These are phyloP conservation scores for Latrodectus geometricus DNA, from an alignment of 1,140 invertebrate species.

Conservation along the genomic window DNA sequence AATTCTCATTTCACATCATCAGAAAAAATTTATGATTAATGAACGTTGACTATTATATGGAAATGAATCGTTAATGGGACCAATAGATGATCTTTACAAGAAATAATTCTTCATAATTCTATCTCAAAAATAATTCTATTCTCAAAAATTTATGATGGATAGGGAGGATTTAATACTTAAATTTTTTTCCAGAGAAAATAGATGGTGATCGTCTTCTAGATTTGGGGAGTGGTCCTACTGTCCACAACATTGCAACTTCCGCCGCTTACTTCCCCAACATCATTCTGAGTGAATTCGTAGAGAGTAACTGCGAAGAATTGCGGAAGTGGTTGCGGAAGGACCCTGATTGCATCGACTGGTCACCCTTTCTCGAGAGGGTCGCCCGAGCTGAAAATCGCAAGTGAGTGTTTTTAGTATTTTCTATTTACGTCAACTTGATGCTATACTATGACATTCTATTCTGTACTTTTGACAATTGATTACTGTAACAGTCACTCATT, in stretches of 20 bases:
- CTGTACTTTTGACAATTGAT: no score
- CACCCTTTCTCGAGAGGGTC: slow-evolving; percentile 1
- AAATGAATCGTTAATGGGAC: no score
- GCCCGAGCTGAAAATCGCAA: slow-evolving; percentile 8
- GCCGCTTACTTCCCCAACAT: slow-evolving; percentile 5
- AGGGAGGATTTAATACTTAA: no score
- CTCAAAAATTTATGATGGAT: no score
- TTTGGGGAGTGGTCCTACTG: slow-evolving; percentile 32
- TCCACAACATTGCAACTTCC: slow-evolving; percentile 35
- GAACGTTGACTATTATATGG: no score
- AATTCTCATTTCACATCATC: no score
- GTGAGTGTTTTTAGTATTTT: background rate
- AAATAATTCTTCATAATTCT: no score
- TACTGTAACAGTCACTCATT: no score
- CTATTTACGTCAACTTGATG: background rate
- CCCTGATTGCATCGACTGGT: slow-evolving; percentile 18
- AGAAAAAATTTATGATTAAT: no score
- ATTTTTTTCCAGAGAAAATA: slow-evolving; percentile 9
- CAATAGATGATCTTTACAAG: no score
- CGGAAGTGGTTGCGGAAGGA: slow-evolving; percentile 38
- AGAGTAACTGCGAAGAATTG: slow-evolving; percentile 22
- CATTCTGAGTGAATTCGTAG: slow-evolving; percentile 31
- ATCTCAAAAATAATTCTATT: no score
- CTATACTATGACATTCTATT: no score
- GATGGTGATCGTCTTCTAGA: slow-evolving; percentile 19